Evolutionary conservation across 1,140 invertebrate species (phyloP), one percentile per base, ranked within the genome.

Genomic region (Eulimnadia texana): DNA sequence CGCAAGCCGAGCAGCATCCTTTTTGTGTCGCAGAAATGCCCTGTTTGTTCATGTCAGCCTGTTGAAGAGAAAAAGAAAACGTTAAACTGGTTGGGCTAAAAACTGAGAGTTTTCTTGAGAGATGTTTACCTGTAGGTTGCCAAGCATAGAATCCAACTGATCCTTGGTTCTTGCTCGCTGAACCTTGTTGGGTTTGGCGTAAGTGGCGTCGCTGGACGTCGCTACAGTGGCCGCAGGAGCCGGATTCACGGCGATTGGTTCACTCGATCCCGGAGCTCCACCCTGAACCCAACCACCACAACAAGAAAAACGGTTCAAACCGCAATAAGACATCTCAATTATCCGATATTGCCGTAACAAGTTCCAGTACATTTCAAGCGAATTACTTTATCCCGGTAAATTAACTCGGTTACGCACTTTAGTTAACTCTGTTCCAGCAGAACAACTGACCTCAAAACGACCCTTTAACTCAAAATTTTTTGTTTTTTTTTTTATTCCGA

Each of bases 1-100:
- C 89, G 80, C 94, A 99, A 59, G 91, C 92, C 70, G 83, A 92
- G 83, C 95, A 98, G 76, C 92, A 93, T 67, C 95, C 96, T 77
- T 98, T 98, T 70, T 97, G 91, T 63, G 93, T 93, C 22, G 93
- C 95, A 72, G 88, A 93, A 28, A 98, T 88, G 75, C 95, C 95
- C 81, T 98, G 94, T 72, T 90, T 84, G 76, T 88, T 91, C 90
- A 95, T 93, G 77, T 93, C 90, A 71, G 88, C 88, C 61, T 68
- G 63, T 28, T 67, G 55, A 29, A 29, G 53, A 50, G 58, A 50
- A 33, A 28, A 54, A 63, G 27, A n/a, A 33, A 28, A 13, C 59
- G 13, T 60, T 22, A 64, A 50, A 58, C 65, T 67, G 62, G 75
- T 72, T 70, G 76, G 74, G 51, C 74, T 74, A 53, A 74, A 71